Evolutionary conservation across 2,888 invertebrate species (phyloP).

Genomic region (Trissonchulus latispiculum): DNA sequence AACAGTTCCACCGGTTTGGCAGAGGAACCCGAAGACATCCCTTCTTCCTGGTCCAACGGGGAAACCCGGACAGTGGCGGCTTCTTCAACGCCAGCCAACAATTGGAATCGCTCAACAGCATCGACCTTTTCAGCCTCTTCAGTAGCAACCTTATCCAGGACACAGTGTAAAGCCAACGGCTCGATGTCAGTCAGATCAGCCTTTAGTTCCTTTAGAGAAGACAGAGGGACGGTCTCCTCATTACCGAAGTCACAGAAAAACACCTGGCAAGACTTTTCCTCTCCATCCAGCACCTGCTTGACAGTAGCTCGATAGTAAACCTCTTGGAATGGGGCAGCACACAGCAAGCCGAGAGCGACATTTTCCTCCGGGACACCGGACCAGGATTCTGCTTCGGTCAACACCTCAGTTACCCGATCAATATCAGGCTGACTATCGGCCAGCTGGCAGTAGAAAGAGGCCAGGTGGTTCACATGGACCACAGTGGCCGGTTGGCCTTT

Average conservation of each 20-base stretch:
- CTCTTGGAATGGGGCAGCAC: background rate
- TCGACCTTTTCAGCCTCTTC: background rate
- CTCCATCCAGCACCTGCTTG: no score
- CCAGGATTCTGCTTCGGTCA: background rate
- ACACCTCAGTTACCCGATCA: background rate
- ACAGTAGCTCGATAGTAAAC: constrained; percentile 1
- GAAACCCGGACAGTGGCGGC: no score
- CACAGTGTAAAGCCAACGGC: background rate
- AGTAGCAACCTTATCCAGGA: background rate
- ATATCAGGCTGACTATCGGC: background rate
- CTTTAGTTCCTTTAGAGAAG: background rate
- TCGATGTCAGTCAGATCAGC: background rate
- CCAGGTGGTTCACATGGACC: background rate
- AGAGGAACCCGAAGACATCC: no score
- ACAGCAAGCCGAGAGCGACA: background rate
- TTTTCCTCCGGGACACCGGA: background rate
- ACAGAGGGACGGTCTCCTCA: background rate
- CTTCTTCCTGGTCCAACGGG: no score
- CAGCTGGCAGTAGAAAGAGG: background rate
- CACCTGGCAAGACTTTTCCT: background rate
- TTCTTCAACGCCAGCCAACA: background rate
- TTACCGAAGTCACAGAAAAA: background rate
- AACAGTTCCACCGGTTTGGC: no score
- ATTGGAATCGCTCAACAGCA: background rate
- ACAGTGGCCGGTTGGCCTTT: background rate